Base-by-base conservation (phyloP, 2,888 invertebrate species). In the Phragmatobia fuliginosa region DNA sequence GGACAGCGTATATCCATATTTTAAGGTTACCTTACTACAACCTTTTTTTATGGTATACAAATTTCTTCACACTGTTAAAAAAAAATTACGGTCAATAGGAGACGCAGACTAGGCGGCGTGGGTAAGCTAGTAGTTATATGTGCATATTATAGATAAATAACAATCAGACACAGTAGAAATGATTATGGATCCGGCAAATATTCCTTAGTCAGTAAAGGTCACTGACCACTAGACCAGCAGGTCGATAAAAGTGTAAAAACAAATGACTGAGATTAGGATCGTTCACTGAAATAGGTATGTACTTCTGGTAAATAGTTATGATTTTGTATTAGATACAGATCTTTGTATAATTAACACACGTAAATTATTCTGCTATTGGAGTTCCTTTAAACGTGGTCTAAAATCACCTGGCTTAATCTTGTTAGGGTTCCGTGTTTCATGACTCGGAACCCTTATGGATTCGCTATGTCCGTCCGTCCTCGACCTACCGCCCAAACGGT, bases 311-410 rank as follows among this genome's bases (percentile, higher is more conserved):
- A 49, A 49, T 28, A 25, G n/a, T 31, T 60, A 60, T 60, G 18
- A 32, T 60, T 60, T 60, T 21, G 21, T 14, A 25, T 60, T 60
- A 60, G 52, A 52, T 52, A 25, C 11, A 52, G 52, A 52, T 52
- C 52, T 52, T 25, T 52, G 52, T 52, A 52, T 52, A 52, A 25
- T 52, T 52, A 52, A 52, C n/a, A 52, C 52, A 52, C 25, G 25
- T 25, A 52, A n/a, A 52, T 52, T 52, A 14, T 3, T 25, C 25
- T 28, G 4, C 25, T 25, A 14, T 52, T 28, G 14, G 14, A 11
- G 25, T 52, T 52, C 25, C 25, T 52, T 25, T 2, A 52, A 52
- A 52, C 25, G 52, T 25, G 2, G 25, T 25, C 52, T 25, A 52
- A 25, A 52, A 25, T 11, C 52, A 25, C 25, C 52, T 11, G 14